Evolutionary conservation across 2,113 vertebrate genomes (phyloP), one percentile per base, ranked within the genome.

Genomic region (Corydoras sp.): DNA sequence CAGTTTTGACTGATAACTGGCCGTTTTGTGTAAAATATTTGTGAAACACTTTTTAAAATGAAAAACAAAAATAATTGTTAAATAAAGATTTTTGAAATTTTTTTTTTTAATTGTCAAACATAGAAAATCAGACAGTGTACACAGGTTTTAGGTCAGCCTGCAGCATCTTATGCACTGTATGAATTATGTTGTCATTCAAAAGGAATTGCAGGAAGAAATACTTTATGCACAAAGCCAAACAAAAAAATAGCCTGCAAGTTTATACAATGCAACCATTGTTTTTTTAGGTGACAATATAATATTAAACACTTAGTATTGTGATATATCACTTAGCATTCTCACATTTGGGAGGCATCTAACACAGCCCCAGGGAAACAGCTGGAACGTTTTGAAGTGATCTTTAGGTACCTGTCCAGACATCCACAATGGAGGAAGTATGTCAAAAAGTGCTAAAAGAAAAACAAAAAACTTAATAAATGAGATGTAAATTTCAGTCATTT

Each of bases 291-390:
- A 62, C 58, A 30, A 68, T 65, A 83, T 77, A 61, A 85, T 82
- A 86, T 80, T 83, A 76, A 78, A 43, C 15, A 48, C 65, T 64
- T 77, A 76, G 77, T 80, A 72, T 73, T 76, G n/a, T 49, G 70
- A 78, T 84, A 78, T 83, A 82, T 85, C 81, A 81, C 78, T 83
- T 81, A 80, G 66, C 84, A 81, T 80, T 78, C 76, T 74, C 54
- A 62, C 61, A 78, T 79, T 75, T 74, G 62, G 74, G 49, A 74
- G 61, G 70, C 35, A 59, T 61, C 58, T 69, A 72, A 59, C 72
- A 68, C n/a, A 75, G 80, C 81, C 85, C 76, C 51, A 72, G 77
- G 82, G 76, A 24, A 83, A 82, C 81, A 82, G 82, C 82, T 86
- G 86, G 68, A 81, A 81, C 65, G 66, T 50, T 60, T 61, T 15